Evolutionary conservation across 2,113 vertebrate genomes (phyloP), one percentile per base, ranked within the genome.

Genomic region (Petrocephalus zakoni): DNA sequence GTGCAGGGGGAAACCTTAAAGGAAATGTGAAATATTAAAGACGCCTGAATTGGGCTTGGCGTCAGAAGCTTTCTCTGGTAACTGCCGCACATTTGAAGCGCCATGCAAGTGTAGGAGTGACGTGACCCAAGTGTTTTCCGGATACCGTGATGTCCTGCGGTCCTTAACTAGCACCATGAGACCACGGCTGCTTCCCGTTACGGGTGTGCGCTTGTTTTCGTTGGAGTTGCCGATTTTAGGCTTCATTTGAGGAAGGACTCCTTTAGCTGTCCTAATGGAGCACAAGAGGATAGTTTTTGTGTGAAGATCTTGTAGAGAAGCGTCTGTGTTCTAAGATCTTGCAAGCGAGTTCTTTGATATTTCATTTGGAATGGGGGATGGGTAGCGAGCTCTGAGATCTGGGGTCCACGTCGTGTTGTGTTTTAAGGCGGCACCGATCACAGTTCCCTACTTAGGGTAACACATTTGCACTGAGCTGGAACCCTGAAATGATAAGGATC

Each of bases 401-500:
- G 4, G n/a, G 51, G 15, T 25, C 51, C 52, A 15, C 34, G 52
- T 53, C 19, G 52, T 15, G 15, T 56, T 49, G 49, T 9, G 84
- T 34, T 55, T 22, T 83, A 46, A 83, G 47, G 81, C 37, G 22
- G 4, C 19, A 46, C 37, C 49, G 37, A 83, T 49, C 42, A 2
- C 81, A 8, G 37, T 37, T 88, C 89, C 87, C 82, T 83, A 42
- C 82, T 64, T 51, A 88, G 89, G 88, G 88, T 84, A 29, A 83
- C 64, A 52, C 42, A 13, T 83, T 64, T 64, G 75, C 68, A 42
- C 1, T 22, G 68, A 22, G 86, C 61, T 90, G 25, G 84, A 88
- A 88, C 51, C 13, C 82, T 15, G 52, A 13, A 17, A 17, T 83
- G 89, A 89, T 88, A 83, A 87, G 82, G 5, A 53, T 86, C 29